Evolutionary conservation across 2,113 vertebrate species (phyloP), one percentile per base, ranked within the genome.

Genomic region (Trochalopteron elliotii): DNA sequence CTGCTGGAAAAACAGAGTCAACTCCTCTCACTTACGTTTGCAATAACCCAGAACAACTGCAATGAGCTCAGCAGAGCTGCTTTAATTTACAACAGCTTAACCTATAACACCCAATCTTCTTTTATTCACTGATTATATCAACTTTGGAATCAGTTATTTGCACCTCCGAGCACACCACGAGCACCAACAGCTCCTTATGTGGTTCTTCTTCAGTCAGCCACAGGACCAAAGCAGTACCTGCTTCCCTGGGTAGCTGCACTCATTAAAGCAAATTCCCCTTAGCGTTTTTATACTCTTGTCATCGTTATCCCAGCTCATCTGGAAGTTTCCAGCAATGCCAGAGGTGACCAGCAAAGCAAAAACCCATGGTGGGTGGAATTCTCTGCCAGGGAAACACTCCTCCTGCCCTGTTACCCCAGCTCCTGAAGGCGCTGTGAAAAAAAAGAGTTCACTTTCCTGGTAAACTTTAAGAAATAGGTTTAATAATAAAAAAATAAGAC

Each of bases 311-410:
- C 49, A 28, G 22, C 75, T 87, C 35, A 33, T 25, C 59, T 40
- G 24, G 30, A 90, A 56, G 56, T 24, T 83, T 55, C 50, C 68
- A 49, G 27, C 7, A 35, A 18, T 42, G 39, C 47, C 68, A 61
- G 69, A n/a, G 35, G 31, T 74, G 56, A 27, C 56, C 42, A 65
- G 44, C 37, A 52, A n/a, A 83, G 42, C 28, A 87, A 69, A 53
- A 42, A 5, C 35, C 56, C 24, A 1, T 0, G 0, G 10, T 1
- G n/a, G 18, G 0, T 52, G 10, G 7, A 47, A 17, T 0, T 0
- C 52, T 14, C 7, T 53, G 19, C 69, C 44, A 44, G 61, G 44
- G 64, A 86, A 78, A 23, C 37, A 2, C 20, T n/a, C 39, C 24
- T 77, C 70, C 78, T 64, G 64, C 47, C 44, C 49, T 8, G 8